Evolutionary conservation across 2,113 vertebrate species (phyloP).

Genomic region (Limnothrissa miodon): DNA sequence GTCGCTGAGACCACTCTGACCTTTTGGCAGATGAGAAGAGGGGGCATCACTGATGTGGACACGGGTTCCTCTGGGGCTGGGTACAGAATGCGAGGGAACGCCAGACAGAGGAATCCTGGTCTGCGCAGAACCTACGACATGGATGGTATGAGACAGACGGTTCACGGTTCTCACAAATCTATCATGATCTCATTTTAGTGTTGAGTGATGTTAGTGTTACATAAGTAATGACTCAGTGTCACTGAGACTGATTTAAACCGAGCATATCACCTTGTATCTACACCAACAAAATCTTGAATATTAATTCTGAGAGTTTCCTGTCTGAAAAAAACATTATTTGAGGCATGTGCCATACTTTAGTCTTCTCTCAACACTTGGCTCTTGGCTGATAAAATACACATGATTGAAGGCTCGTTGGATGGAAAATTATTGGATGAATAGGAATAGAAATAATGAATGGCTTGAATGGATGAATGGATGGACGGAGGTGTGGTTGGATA

Average conservation of each 20-base stretch:
- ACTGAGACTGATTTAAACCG: not conserved
- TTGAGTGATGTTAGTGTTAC: not conserved
- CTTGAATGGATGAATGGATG: not conserved
- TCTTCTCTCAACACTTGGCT: not conserved
- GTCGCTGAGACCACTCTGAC: constrained; percentile 13
- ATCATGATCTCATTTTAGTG: not conserved
- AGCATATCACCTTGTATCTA: too few species aligned
- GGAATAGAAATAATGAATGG: too few species aligned
- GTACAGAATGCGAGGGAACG: constrained; percentile 22
- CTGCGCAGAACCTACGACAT: constrained; percentile 50
- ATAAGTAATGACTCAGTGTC: not conserved
- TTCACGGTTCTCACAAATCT: not conserved
- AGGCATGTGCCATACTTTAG: too few species aligned
- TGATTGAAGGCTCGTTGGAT: not conserved
- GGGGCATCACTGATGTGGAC: constrained; percentile 37
- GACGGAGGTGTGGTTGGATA: not conserved
- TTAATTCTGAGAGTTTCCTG: too few species aligned
- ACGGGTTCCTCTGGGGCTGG: not conserved
- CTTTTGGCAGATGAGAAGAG: constrained; percentile 39
- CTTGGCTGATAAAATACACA: not conserved
- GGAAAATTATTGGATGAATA: not conserved
- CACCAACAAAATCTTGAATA: too few species aligned
- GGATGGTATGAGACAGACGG: constrained; percentile 47
- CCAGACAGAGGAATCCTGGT: constrained; percentile 45
- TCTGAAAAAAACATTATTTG: too few species aligned